Evolutionary conservation across 2,113 vertebrate genomes (phyloP).

Genomic region (Pungitius pungitius): DNA sequence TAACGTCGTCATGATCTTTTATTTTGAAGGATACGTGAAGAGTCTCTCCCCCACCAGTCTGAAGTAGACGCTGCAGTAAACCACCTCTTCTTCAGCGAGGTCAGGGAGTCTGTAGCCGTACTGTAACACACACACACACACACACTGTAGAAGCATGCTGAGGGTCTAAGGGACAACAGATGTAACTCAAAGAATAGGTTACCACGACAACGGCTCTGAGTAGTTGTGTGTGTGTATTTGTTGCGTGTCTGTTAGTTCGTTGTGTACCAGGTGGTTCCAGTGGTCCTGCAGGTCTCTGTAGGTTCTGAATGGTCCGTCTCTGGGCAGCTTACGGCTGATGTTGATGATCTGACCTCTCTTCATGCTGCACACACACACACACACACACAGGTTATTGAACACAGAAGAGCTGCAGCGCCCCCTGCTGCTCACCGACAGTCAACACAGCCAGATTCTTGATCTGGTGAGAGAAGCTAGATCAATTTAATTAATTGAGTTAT

Average conservation of each 20-base stretch:
- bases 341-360: constrained; percentile 90
- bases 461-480: neutral
- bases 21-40: constrained; percentile 87
- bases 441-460: neutral
- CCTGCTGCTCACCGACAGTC: constrained; percentile 45
- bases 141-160: neutral
- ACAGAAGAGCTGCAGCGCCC: constrained; percentile 24
- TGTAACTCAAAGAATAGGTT: too few relatives aligned
- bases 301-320: constrained; percentile 84
- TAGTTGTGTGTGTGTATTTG: neutral
- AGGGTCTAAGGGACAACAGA: too few relatives aligned
- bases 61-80: constrained; percentile 90
- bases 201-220: neutral
- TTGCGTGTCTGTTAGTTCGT: constrained; percentile 8
- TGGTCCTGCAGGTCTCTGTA: constrained; percentile 86
- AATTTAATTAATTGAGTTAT: neutral
- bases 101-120: constrained; percentile 91
- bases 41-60: constrained; percentile 81
- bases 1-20: neutral
- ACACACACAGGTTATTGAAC: neutral
- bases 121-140: constrained; percentile 51
- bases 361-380: constrained; percentile 81
- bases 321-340: constrained; percentile 81
- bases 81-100: constrained; percentile 65
- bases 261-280: constrained; percentile 86